Conservation (phyloP, 1,140 invertebrate genomes). For the Drosophila biarmipes region DNA sequence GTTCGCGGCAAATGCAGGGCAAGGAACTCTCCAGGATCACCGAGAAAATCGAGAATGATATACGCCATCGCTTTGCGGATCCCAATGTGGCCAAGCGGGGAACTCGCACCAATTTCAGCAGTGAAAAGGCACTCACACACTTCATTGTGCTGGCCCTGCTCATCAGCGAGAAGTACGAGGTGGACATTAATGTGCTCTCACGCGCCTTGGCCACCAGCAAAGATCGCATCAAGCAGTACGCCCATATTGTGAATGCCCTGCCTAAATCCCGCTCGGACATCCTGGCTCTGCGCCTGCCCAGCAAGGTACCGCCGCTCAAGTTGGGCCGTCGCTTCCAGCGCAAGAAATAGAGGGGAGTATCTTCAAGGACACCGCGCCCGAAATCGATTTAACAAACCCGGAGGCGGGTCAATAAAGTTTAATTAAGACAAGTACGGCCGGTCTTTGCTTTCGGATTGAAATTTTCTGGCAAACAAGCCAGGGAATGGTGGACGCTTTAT, state of each 20-base stretch:
- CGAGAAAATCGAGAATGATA: constrained; percentile 79
- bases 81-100: constrained; percentile 58
- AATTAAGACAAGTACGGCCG: constrained; percentile 1
- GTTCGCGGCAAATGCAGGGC: constrained; percentile 58
- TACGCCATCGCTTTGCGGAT: constrained; percentile 71
- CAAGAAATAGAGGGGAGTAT: constrained; percentile 47
- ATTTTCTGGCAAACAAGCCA: no score
- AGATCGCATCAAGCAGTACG: constrained; percentile 65
- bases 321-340: constrained; percentile 47
- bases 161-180: constrained; percentile 65
- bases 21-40: constrained; percentile 70
- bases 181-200: constrained; percentile 56
- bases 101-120: constrained; percentile 62
- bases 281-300: constrained; percentile 65
- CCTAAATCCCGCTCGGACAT: constrained; percentile 62
- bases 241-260: constrained; percentile 72
- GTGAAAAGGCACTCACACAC: constrained; percentile 77
- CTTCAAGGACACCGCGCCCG: constrained; percentile 34
- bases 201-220: constrained; percentile 65
- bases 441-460: no score
- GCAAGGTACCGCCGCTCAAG: constrained; percentile 55
- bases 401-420: constrained; percentile 36
- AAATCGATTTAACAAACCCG: constrained; percentile 65
- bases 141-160: constrained; percentile 78
- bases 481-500: no score